Evolutionary conservation across 1,140 invertebrate genomes (phyloP), one percentile per base, ranked within the genome.

Genomic region (Sminthurides bifidus): DNA sequence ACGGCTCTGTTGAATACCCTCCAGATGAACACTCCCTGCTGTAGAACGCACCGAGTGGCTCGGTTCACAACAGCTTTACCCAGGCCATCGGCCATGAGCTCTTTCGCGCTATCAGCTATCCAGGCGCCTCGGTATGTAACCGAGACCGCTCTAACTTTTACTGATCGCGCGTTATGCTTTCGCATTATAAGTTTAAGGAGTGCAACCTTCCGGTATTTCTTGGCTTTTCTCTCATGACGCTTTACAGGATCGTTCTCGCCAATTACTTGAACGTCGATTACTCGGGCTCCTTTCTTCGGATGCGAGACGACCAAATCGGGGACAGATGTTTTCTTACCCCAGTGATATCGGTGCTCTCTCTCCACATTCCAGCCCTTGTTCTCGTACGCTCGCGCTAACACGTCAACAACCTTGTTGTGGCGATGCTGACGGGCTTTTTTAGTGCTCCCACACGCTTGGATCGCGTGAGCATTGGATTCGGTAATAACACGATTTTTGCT

Each of bases 381-480:
- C 4, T 27, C 31, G 2, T 66, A 23, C 12, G n/a, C 38, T 3
- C 4, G 14, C 0, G 23, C 35, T 1, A 66, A 3, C 3, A 49
- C 52, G 23, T 56, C 58, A 17, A 21, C 46, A 2, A 67, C 56
- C 1, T 70, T 60, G 55, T 69, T 43, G 26, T 73, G 71, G 8
- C 70, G 59, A 12, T 59, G 24, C n/a, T 72, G 66, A 0, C 69
- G 57, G 3, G 64, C 65, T 15, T 66, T 66, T 54, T 72, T 69
- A 0, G 69, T 70, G 37, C 70, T 38, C 26, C 58, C 58, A 53
- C 72, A 74, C 3, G 50, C 49, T 50, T 73, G 69, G 3, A 73
- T 61, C 12, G 67, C 58, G 38, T 73, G 72, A 17, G 66, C 64
- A 0, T 66, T 54, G 0, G 71, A 72, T 48, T 73, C 70, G 21